Evolutionary conservation across 2,113 vertebrate genomes (phyloP).

Genomic region (Python bivittatus): DNA sequence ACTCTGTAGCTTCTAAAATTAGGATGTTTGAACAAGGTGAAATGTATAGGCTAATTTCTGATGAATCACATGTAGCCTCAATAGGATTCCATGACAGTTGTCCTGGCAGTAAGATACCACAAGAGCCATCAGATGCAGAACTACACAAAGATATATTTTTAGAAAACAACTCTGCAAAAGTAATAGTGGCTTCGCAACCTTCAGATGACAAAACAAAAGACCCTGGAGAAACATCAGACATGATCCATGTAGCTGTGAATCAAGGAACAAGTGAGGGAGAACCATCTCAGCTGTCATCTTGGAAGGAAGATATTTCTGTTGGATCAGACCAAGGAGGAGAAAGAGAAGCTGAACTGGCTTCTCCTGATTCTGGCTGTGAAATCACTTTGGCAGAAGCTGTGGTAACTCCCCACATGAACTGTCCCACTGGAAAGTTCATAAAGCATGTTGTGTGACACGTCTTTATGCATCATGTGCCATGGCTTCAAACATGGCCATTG

Average conservation of each 20-base stretch:
- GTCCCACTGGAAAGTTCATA: slow-evolving; percentile 56
- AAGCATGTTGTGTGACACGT: slow-evolving; percentile 74
- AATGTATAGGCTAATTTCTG: slow-evolving; percentile 32
- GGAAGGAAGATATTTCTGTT: slow-evolving; percentile 47
- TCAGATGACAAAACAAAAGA: background rate
- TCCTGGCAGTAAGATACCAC: slow-evolving; percentile 34
- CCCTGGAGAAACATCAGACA: background rate
- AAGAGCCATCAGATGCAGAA: slow-evolving; percentile 30
- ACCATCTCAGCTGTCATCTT: slow-evolving; percentile 31
- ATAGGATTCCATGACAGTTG: background rate
- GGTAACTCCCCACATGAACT: slow-evolving; percentile 74
- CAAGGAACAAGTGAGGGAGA: slow-evolving; percentile 34
- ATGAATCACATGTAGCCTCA: slow-evolving; percentile 14
- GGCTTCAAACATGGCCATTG: slow-evolving; percentile 69
- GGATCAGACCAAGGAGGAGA: slow-evolving; percentile 31
- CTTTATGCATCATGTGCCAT: slow-evolving; percentile 66
- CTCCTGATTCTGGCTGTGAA: slow-evolving; percentile 76
- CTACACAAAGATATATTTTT: slow-evolving; percentile 9
- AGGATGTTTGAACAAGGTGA: slow-evolving; percentile 71
- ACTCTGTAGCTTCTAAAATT: slow-evolving; percentile 76
- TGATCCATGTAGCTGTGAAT: slow-evolving; percentile 1
- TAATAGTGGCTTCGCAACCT: accelerated
- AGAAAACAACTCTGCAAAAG: background rate
- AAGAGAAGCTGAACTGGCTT: slow-evolving; percentile 59
- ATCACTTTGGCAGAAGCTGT: slow-evolving; percentile 75